Base-by-base conservation (phyloP, 2,797 vertebrate genomes). In the Rallus crepitans region DNA sequence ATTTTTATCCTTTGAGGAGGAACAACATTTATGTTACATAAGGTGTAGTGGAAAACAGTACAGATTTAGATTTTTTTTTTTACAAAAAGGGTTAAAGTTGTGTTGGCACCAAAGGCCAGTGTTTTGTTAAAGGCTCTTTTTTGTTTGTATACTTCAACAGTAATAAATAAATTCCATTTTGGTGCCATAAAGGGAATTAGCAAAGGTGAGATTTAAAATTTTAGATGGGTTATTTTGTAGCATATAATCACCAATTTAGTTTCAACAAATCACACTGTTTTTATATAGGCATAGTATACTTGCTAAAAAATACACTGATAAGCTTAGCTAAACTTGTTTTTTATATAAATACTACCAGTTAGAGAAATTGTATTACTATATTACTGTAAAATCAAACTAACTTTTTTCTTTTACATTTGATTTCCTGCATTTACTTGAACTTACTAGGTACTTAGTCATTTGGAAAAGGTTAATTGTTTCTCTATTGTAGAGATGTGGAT, bases 351-450 rank as follows among this genome's bases (percentile, higher is more conserved):
- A 64, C 39, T 89, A 31, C 11, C 82, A 31, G 47, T 88, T 96
- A 82, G 20, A 80, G 8, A 90, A 82, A 85, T 25, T 66, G 0
- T 82, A 23, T 84, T 81, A 56, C 60, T 82, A 7, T 78, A n/a
- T 88, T 30, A 73, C 52, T 81, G 37, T 84, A 71, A 91, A 92
- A 61, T 78, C 17, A 91, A 92, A 64, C 6, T 18, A 92, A 64
- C 6, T 18, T 75, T 47, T 68, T 37, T 71, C 33, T 73, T 87
- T 77, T 80, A 68, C 12, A 37, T 53, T 78, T 93, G 66, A 91
- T 92, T 93, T 96, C 52, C 28, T 79, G 45, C 61, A 94, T 95
- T 94, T 96, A 63, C 24, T 47, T 23, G 20, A 47, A 47, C 45
- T 47, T 47, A 47, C 20, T 21, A 21, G 20, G 20, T 47, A 47